A percentile compares a stretch with the other conserved stretches of the same genome.
Evolutionary conservation across 2,797 vertebrate species (phyloP).

Genomic region (Falco naumanni): DNA sequence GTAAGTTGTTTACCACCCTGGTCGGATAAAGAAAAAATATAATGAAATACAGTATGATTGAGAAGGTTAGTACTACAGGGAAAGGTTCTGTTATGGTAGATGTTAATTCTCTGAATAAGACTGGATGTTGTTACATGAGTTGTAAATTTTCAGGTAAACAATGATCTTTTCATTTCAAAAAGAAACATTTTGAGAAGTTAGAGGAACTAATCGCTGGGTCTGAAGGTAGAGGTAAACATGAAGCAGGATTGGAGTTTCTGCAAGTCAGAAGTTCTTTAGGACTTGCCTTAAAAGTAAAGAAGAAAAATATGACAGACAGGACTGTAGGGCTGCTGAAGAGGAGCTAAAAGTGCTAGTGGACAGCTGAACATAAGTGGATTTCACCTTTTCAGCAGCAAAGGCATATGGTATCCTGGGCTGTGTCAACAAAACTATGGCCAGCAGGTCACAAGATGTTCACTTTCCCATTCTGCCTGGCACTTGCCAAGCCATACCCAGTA

Average conservation of each 20-base stretch:
- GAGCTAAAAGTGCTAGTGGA: background rate
- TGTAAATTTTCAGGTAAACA: background rate
- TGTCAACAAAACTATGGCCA: background rate
- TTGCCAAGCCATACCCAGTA: background rate
- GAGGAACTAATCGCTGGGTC: background rate
- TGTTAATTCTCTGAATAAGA: background rate
- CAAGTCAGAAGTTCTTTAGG: background rate
- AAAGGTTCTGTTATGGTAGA: background rate
- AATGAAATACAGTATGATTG: background rate
- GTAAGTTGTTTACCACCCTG: rapidly evolving
- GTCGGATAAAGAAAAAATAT: background rate
- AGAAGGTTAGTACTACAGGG: background rate
- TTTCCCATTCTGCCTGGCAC: background rate
- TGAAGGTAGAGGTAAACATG: background rate
- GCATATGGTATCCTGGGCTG: rapidly evolving
- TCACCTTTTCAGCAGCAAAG: background rate
- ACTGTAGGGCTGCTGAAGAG: background rate
- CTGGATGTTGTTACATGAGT: background rate
- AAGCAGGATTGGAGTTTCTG: background rate
- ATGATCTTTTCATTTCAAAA: background rate
- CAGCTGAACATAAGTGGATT: background rate
- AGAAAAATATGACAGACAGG: background rate
- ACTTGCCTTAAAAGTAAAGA: background rate
- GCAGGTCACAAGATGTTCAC: background rate
- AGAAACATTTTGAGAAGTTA: background rate